phyloP scores from a whole-genome alignment of 2,113 vertebrate genomes.

The Propithecus coquereli region DNA sequence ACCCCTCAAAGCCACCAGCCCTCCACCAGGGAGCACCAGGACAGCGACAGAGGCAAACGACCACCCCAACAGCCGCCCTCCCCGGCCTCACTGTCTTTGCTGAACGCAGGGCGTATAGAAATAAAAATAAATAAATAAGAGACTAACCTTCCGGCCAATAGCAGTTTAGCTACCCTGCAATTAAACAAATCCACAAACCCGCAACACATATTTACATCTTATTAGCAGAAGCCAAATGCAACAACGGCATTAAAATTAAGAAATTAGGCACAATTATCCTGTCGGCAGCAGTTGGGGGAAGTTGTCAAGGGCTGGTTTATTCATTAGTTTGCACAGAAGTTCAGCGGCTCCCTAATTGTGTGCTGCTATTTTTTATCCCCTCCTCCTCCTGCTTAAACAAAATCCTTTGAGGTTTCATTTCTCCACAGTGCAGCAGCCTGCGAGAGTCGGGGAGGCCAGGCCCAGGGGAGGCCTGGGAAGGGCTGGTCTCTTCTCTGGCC shows the following conservation, averaged over 20 bases:
- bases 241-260: slow-evolving; percentile 84
- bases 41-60: neutral
- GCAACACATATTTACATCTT: slow-evolving; percentile 84
- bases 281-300: slow-evolving; percentile 75
- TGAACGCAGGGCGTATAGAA: neutral
- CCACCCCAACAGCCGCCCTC: no score
- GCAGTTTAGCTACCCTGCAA: slow-evolving; percentile 82
- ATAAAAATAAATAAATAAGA: slow-evolving; percentile 79
- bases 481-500: neutral
- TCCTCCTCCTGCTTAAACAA: slow-evolving; percentile 51
- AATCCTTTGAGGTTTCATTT: neutral
- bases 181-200: slow-evolving; percentile 84
- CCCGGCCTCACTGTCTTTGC: neutral
- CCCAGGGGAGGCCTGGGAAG: neutral
- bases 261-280: slow-evolving; percentile 85
- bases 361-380: slow-evolving; percentile 63
- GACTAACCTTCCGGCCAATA: slow-evolving; percentile 82
- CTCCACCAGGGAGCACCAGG: neutral
- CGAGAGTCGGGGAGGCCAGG: neutral
- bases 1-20: neutral
- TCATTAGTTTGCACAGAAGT: slow-evolving; percentile 74
- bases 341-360: slow-evolving; percentile 72
- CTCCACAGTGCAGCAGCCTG: neutral
- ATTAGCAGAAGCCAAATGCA: slow-evolving; percentile 83
- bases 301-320: slow-evolving; percentile 64